Base-by-base conservation (phyloP, 2,888 invertebrate species). In the Operophtera brumata region DNA sequence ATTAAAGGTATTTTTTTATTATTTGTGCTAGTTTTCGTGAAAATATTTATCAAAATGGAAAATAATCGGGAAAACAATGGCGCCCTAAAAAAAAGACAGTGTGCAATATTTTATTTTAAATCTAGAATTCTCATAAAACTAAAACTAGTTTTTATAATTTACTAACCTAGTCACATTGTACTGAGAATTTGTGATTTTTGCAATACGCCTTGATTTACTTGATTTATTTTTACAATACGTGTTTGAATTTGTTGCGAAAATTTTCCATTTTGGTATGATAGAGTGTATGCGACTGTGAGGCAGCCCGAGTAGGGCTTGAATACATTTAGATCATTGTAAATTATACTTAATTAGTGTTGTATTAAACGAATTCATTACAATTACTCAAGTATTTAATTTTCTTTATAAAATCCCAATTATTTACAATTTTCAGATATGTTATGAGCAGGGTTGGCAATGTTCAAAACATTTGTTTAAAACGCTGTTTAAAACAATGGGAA, bases 321-420 rank as follows among this genome's bases (percentile, higher is more conserved):
- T 78, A 81, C 76, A 77, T 79, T 80, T 78, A 80, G 79, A 82
- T 82, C 80, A 86, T 84, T 87, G 88, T 89, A 89, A 87, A 87
- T 83, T 88, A 88, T 86, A 87, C 85, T 85, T 88, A 89, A 82
- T 87, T 90, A 90, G 89, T 90, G 89, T 90, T 89, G 87, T 90
- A 90, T 88, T 90, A 90, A 90, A 89, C 82, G 80, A 89, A 88
- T 88, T 87, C 86, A 88, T 88, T 88, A 87, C 87, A 83, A 86
- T 84, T 79, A 75, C 10, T 28, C 6, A 9, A 6, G 36, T 37
- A 42, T 55, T 50, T 39, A 20, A 2, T n/a, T 36, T 36, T 6
- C 36, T 20, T 20, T 20, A n/a, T 20, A 20, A 20, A 3, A 20
- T 20, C 4, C 20, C 20, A 20, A 2, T 20, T 20, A 20, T 20